Evolutionary conservation across 2,113 vertebrate species (phyloP).

Genomic region (Eublepharis macularius): DNA sequence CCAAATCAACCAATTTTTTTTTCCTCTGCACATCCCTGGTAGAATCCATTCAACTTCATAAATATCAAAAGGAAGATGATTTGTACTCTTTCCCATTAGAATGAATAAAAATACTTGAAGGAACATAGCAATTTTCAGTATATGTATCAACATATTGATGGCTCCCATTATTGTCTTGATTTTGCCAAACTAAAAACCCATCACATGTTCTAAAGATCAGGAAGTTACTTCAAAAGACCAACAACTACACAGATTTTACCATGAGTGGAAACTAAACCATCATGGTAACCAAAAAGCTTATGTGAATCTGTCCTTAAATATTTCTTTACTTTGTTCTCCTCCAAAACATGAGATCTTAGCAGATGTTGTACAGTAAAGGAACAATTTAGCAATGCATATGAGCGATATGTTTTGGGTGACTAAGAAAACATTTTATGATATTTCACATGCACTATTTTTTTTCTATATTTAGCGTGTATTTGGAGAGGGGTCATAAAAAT

Average conservation of each 20-base stretch:
- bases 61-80: background rate
- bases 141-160: background rate
- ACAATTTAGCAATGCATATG: background rate
- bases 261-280: background rate
- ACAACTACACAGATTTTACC: background rate
- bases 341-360: background rate
- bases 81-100: background rate
- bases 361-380: background rate
- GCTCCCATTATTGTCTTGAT: too few species aligned
- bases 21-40: too few species aligned
- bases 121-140: background rate
- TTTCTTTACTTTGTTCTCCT: background rate
- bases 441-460: background rate
- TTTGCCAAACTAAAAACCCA: too few species aligned
- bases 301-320: background rate
- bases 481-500: background rate
- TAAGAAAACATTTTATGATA: background rate
- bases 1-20: too few species aligned
- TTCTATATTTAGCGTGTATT: background rate
- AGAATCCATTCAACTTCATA: background rate
- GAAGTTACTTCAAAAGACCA: too few species aligned
- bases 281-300: background rate
- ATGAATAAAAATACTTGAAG: background rate
- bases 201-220: too few species aligned
- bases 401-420: background rate